Evolutionary conservation across 2,797 vertebrate genomes (phyloP).

Genomic region (Muscicapa striata): DNA sequence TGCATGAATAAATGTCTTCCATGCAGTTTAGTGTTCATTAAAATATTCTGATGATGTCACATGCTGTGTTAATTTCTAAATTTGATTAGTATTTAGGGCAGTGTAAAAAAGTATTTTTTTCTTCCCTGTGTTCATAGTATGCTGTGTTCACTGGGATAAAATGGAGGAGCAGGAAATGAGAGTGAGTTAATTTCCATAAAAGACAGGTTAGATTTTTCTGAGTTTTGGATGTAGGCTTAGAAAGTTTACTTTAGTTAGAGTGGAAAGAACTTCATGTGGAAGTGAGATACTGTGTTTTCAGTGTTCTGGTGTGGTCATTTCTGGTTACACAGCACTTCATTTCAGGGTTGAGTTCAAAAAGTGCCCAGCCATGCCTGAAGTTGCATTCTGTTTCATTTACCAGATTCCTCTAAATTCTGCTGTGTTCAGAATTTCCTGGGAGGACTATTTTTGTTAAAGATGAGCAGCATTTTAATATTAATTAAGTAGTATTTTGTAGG

Average conservation of each 20-base stretch:
- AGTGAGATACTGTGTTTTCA: background rate
- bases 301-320: background rate
- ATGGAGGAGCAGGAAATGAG: background rate
- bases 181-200: background rate
- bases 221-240: background rate
- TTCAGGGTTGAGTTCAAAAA: background rate
- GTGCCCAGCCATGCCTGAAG: background rate
- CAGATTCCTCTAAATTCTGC: background rate
- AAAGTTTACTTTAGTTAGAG: background rate
- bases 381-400: background rate
- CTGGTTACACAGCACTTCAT: background rate
- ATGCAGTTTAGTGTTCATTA: background rate
- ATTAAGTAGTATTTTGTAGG: background rate
- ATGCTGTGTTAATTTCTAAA: background rate
- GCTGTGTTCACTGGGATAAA: background rate
- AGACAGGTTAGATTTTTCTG: background rate
- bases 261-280: background rate
- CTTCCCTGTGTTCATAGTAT: background rate
- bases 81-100: background rate
- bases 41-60: background rate
- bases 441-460: background rate
- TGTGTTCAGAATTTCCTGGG: background rate
- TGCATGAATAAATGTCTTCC: background rate
- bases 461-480: background rate
- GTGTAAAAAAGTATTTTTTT: background rate